Evolutionary conservation across 2,888 invertebrate genomes (phyloP).

Genomic region (Macaria liturata): DNA sequence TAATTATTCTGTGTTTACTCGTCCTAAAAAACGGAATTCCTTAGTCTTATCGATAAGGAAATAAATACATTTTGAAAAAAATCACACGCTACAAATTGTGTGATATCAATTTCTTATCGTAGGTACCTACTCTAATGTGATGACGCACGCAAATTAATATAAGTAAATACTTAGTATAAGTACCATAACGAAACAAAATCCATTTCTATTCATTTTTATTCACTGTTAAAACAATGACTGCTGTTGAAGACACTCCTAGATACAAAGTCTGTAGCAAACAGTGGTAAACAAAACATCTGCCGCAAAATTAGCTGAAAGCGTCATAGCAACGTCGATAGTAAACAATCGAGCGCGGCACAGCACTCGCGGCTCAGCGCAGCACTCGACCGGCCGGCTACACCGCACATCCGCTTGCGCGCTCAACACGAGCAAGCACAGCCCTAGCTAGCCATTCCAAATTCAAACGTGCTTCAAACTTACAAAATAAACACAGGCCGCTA

Average conservation of each 20-base stretch:
- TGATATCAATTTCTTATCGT: not conserved
- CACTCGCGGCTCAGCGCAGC: constrained; percentile 62
- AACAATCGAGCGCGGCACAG: constrained; percentile 61
- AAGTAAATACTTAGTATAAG: too few relatives aligned
- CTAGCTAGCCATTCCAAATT: constrained; percentile 40
- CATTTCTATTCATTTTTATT: too few relatives aligned
- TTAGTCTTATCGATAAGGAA: not conserved
- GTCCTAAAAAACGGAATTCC: not conserved
- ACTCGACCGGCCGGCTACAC: constrained; percentile 69
- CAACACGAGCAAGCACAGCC: constrained; percentile 59
- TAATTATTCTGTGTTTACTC: constrained; percentile 9
- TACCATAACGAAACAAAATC: too few relatives aligned
- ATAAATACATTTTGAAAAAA: too few relatives aligned
- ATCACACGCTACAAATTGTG: too few relatives aligned
- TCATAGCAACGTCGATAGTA: constrained; percentile 53
- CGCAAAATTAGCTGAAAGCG: constrained; percentile 17
- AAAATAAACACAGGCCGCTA: constrained; percentile 28
- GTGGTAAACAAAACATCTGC: constrained; percentile 19
- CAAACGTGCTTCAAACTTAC: constrained; percentile 18
- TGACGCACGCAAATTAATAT: too few relatives aligned
- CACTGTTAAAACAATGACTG: too few relatives aligned
- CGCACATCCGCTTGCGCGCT: constrained; percentile 80
- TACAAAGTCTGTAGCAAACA: too few relatives aligned
- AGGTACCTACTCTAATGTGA: not conserved
- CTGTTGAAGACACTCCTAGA: too few relatives aligned